These are phyloP conservation scores for Porites evermanni DNA, from an alignment of 92 coral and sea anemone species.

Conservation along the genomic window DNA sequence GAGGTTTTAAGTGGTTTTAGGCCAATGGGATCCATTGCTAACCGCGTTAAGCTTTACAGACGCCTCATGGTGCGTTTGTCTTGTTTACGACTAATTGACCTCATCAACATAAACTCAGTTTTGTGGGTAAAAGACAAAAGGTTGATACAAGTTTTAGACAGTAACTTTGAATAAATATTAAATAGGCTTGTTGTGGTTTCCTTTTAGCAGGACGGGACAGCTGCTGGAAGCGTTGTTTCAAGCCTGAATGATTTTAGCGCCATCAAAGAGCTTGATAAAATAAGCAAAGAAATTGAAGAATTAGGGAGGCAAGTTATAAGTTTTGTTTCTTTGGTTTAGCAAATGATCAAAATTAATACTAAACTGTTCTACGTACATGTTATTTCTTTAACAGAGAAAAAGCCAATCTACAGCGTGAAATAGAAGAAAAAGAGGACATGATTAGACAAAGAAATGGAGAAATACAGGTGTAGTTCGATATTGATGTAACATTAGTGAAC, in stretches of 20 bases:
- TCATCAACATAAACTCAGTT: too few species aligned
- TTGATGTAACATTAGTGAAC: too few species aligned
- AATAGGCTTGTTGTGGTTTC: background rate
- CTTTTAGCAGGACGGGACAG: conserved; percentile 66
- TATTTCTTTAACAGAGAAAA: conserved; percentile 73
- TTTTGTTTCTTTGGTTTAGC: too few species aligned
- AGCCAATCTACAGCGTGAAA: conserved; percentile 84
- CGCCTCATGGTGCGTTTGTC: too few species aligned
- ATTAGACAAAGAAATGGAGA: conserved; percentile 94
- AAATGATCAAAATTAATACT: too few species aligned
- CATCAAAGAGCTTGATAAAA: conserved; percentile 93
- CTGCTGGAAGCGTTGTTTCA: conserved; percentile 65
- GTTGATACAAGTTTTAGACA: too few species aligned
- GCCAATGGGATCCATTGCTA: too few species aligned
- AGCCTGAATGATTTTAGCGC: conserved; percentile 83
- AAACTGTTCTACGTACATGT: background rate
- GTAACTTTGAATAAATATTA: background rate
- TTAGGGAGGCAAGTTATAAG: conserved; percentile 74
- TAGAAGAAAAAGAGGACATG: conserved; percentile 94
- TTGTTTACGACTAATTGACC: too few species aligned
- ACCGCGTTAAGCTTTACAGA: too few species aligned
- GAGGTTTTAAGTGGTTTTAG: too few species aligned
- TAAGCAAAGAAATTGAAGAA: conserved; percentile 94
- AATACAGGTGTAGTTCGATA: conserved; percentile 76
- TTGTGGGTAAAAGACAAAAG: too few species aligned